These are phyloP conservation scores for Colinus virginianus DNA, from an alignment of 2,113 vertebrate species.

Conservation along the genomic window DNA sequence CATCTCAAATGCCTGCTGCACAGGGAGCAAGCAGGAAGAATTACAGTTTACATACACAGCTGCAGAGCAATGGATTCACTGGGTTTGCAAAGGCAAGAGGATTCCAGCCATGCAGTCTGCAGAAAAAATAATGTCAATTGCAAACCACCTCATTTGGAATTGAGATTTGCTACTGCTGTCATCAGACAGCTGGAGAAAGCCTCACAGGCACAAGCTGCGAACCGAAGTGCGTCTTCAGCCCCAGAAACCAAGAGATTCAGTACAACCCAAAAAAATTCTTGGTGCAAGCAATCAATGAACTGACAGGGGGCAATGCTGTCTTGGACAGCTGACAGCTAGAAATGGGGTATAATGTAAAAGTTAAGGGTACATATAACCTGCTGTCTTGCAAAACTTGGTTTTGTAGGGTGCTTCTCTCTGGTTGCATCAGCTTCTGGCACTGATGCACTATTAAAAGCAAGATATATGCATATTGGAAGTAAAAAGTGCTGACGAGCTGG, in stretches of 20 bases:
- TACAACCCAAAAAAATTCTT: background rate
- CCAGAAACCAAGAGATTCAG: background rate
- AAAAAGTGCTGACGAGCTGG: constrained; percentile 2
- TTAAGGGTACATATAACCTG: constrained; percentile 31
- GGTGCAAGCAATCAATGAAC: background rate
- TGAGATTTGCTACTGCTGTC: background rate
- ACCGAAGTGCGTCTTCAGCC: background rate
- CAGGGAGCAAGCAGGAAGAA: background rate
- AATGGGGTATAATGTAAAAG: background rate
- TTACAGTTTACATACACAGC: background rate
- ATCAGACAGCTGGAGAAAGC: background rate
- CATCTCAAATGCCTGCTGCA: background rate
- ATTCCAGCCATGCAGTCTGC: background rate
- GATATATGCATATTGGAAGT: constrained; percentile 1
- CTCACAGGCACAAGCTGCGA: background rate
- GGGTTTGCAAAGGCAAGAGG: background rate
- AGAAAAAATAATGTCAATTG: background rate
- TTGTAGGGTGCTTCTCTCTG: background rate
- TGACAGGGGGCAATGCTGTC: fast-evolving
- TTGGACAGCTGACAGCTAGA: background rate
- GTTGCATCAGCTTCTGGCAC: constrained; percentile 32
- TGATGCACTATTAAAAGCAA: constrained; percentile 15
- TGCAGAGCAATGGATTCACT: background rate
- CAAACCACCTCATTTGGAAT: background rate
- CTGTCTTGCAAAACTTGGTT: background rate